phyloP scores from a whole-genome alignment of 2,888 invertebrate species.

The Tenthredo livida region DNA sequence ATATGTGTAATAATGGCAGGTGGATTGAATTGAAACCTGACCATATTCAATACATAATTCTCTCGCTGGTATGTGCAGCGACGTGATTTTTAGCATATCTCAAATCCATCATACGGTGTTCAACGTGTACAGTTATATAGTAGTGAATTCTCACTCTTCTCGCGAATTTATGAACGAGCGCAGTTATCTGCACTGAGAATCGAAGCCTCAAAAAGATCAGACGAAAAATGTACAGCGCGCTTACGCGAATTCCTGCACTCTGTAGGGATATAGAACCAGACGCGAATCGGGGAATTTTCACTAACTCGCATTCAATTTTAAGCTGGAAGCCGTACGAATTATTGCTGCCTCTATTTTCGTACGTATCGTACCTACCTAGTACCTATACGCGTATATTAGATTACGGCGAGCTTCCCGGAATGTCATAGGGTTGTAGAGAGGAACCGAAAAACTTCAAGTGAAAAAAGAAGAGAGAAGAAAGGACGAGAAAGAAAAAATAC shows the following conservation, averaged over 20 bases:
- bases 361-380: not conserved
- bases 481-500: not conserved
- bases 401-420: conserved; percentile 65
- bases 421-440: not conserved
- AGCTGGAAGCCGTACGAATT: conserved; percentile 77
- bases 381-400: conserved; percentile 70
- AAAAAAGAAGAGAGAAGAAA: not conserved
- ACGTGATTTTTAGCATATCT: not conserved
- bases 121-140: not conserved
- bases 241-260: conserved; percentile 17
- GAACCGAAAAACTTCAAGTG: not conserved
- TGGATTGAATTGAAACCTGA: conserved; percentile 2
- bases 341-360: conserved; percentile 76
- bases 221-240: conserved; percentile 74
- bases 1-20: not conserved
- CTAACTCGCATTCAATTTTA: conserved; percentile 78
- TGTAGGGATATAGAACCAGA: conserved; percentile 55
- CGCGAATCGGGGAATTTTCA: conserved; percentile 77
- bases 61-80: not conserved
- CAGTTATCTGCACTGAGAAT: not conserved
- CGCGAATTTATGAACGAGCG: not conserved
- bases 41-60: not conserved
- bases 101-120: not conserved
- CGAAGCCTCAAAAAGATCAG: conserved; percentile 76
- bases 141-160: not conserved